Conservation (phyloP, 2,113 vertebrate species). For the Chauna torquata region DNA sequence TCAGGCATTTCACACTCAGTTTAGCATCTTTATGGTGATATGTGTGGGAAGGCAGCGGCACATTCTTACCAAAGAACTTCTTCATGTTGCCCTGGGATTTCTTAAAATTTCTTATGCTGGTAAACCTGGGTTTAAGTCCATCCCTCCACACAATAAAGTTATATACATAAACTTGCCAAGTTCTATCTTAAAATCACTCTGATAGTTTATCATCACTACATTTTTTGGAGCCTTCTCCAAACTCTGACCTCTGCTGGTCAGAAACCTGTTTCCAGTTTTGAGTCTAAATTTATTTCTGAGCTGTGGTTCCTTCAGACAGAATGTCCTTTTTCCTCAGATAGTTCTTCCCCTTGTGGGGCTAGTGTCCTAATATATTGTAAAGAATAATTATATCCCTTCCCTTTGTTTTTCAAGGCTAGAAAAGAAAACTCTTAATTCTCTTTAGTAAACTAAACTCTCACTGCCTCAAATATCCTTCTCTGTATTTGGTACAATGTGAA, state of each 20-base stretch:
- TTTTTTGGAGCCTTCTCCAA: not conserved
- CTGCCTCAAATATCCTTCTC: not conserved
- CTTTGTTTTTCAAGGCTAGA: not conserved
- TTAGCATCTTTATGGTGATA: not conserved
- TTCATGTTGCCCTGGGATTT: not conserved
- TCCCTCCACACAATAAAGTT: not conserved
- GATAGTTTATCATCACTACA: not conserved
- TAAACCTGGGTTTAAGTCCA: not conserved
- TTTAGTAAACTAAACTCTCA: not conserved
- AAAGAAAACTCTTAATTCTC: not conserved
- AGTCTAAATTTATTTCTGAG: not conserved
- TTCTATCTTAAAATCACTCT: not conserved
- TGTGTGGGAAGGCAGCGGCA: not conserved
- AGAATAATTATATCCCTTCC: not conserved
- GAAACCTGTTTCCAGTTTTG: not conserved
- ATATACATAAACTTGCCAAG: not conserved
- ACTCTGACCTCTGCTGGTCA: constrained; percentile 41
- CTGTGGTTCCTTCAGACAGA: not conserved
- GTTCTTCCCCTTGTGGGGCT: not conserved
- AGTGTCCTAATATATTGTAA: not conserved
- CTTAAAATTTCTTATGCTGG: not conserved
- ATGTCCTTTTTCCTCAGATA: not conserved
- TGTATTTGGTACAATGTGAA: not conserved
- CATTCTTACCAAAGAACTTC: not conserved
- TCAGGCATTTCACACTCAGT: not conserved